Evolutionary conservation across 2,888 invertebrate genomes (phyloP).

Genomic region (Drosophila imparisetae): DNA sequence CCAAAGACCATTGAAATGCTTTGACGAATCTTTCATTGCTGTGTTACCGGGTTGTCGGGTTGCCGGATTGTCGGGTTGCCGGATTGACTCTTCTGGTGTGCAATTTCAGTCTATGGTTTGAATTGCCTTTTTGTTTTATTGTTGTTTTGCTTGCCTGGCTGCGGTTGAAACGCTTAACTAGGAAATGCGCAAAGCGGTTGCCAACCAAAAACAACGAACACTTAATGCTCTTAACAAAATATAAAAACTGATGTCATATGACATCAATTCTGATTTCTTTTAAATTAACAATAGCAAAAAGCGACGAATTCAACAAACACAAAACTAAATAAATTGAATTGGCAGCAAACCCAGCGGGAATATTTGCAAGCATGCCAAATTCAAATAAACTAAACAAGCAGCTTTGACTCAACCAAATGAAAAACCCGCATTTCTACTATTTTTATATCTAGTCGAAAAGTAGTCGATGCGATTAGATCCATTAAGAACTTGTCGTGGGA

Average conservation of each 20-base stretch:
- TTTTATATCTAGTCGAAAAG: not conserved
- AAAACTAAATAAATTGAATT: not conserved
- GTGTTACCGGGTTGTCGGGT: constrained; percentile 2
- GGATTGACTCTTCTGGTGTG: constrained; percentile 52
- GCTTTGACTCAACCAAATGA: not conserved
- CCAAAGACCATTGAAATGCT: constrained; percentile 32
- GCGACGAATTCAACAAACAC: not conserved
- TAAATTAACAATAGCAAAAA: not conserved
- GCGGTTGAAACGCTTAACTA: constrained; percentile 71
- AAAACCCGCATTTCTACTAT: not conserved
- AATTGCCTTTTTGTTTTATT: constrained; percentile 53
- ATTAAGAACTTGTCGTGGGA: constrained; percentile 5
- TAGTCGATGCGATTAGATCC: constrained; percentile 3
- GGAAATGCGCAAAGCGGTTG: constrained; percentile 8
- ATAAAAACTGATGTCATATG: not conserved
- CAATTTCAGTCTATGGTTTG: constrained; percentile 61
- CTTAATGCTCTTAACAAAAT: constrained; percentile 19
- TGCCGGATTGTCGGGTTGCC: constrained; percentile 4
- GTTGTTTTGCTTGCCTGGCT: constrained; percentile 23
- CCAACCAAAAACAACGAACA: constrained; percentile 3
- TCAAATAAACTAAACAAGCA: not conserved
- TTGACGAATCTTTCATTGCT: constrained; percentile 48
- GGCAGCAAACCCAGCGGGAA: not conserved
- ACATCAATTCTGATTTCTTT: not conserved
- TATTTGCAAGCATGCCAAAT: not conserved